Conservation (phyloP, 2,113 vertebrate genomes). For the Perognathus longimembris region DNA sequence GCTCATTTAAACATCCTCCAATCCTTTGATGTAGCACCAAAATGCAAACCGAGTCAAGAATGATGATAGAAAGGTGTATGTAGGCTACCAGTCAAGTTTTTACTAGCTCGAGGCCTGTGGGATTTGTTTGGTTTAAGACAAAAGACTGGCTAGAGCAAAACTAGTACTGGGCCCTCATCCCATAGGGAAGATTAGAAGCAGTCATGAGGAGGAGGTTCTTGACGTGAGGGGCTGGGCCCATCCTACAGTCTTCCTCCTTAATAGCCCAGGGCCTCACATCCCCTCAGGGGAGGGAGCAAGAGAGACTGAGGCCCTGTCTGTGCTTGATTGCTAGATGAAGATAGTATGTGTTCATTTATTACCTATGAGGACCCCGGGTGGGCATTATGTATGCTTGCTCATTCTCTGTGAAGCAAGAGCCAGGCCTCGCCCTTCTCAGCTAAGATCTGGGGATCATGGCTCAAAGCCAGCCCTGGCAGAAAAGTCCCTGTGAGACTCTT, state of each 20-base stretch:
- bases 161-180: not conserved
- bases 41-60: not conserved
- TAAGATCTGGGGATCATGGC: too few species aligned
- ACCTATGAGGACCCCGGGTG: too few species aligned
- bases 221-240: not conserved
- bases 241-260: not conserved
- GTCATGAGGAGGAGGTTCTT: too few species aligned
- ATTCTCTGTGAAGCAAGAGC: too few species aligned
- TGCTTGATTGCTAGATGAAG: not conserved
- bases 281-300: not conserved
- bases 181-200: rapidly evolving
- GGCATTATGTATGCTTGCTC: too few species aligned
- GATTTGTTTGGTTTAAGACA: not conserved
- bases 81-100: not conserved
- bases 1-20: not conserved
- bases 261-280: not conserved
- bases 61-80: not conserved
- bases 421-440: too few species aligned
- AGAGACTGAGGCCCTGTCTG: not conserved
- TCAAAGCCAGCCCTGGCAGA: too few species aligned
- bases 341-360: too few species aligned
- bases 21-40: not conserved
- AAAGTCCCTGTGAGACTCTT: too few species aligned
- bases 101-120: not conserved
- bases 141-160: not conserved